Conservation (phyloP, 2,888 invertebrate species). For the Zygothrica quintamaculata region DNA sequence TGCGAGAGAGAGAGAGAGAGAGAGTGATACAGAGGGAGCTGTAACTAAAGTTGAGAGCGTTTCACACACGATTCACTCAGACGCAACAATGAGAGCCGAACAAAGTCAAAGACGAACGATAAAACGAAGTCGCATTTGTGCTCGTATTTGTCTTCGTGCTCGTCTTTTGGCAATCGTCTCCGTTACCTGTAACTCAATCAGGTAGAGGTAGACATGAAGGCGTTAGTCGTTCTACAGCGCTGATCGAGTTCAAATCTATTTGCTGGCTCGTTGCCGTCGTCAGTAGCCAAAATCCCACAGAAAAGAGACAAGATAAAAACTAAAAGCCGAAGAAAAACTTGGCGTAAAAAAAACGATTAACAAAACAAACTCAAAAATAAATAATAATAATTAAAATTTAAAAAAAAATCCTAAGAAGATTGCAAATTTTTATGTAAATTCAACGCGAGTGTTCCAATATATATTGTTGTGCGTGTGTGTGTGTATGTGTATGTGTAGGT, state of each 20-base stretch:
- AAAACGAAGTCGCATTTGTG: not conserved
- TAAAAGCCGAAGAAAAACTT: constrained; percentile 39
- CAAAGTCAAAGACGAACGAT: constrained; percentile 16
- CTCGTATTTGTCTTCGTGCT: constrained; percentile 4
- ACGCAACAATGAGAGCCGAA: constrained; percentile 30
- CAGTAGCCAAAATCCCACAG: constrained; percentile 44
- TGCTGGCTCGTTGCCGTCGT: constrained; percentile 62
- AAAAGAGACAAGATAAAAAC: constrained; percentile 35
- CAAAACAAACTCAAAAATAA: too few species aligned
- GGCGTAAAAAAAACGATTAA: constrained; percentile 29
- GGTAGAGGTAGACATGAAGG: constrained; percentile 85
- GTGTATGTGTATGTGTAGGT: constrained; percentile 36
- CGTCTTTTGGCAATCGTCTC: constrained; percentile 23
- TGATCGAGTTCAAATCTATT: constrained; percentile 85
- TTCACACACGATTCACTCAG: constrained; percentile 35
- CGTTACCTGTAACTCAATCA: constrained; percentile 81
- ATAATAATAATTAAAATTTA: too few species aligned
- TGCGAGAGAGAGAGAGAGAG: not conserved
- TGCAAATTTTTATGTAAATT: constrained; percentile 6
- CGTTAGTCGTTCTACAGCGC: constrained; percentile 85
- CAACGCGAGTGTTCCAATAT: constrained; percentile 3
- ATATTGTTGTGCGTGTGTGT: constrained; percentile 23
- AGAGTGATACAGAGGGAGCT: constrained; percentile 5
- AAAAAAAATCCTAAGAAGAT: constrained; percentile 17
- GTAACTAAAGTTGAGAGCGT: not conserved